Evolutionary conservation across 2,888 invertebrate species (phyloP).

Genomic region (Zele albiditarsus): DNA sequence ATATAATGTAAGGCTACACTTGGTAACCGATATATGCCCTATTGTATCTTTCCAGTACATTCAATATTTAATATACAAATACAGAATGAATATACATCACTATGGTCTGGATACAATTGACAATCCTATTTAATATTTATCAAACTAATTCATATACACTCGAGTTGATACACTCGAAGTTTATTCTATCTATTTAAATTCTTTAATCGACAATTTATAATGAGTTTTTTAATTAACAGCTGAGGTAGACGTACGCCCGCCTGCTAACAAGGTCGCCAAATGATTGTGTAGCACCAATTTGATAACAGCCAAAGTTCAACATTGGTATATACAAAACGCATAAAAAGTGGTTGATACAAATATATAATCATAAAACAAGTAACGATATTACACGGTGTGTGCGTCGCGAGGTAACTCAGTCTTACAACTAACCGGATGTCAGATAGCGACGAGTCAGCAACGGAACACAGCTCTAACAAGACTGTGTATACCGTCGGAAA

Average conservation of each 20-base stretch:
- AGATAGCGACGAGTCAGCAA: background rate
- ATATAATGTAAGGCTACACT: background rate
- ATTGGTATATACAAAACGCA: background rate
- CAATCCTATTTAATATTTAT: background rate
- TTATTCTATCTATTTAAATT: background rate
- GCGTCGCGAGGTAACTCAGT: background rate
- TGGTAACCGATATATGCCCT: background rate
- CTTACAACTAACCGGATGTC: background rate
- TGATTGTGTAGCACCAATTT: background rate
- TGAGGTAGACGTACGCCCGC: background rate
- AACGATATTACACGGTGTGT: background rate
- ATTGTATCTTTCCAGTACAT: background rate
- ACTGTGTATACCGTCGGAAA: background rate
- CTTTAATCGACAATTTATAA: background rate
- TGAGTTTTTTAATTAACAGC: background rate
- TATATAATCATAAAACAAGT: background rate
- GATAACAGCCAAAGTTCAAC: slow-evolving; percentile 10
- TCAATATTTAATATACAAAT: background rate
- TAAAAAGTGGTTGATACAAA: background rate
- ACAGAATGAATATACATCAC: background rate
- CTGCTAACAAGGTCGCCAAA: background rate
- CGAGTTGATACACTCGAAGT: background rate
- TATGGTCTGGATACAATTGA: background rate
- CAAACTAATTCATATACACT: background rate
- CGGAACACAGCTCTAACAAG: background rate